Evolutionary conservation across 2,888 invertebrate genomes (phyloP).

Genomic region (Keiferia lycopersicella): DNA sequence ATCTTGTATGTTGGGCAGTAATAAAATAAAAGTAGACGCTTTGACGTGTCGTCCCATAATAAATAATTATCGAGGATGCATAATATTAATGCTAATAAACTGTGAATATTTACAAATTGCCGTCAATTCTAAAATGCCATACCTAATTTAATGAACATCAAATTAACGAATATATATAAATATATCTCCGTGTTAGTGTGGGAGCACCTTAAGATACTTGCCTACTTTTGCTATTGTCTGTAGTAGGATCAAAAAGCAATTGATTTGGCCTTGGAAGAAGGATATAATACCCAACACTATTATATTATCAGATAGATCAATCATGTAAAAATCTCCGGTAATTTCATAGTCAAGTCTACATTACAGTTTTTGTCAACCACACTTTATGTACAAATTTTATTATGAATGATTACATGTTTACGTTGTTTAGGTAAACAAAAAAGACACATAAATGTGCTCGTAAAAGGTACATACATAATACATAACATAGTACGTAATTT

Average conservation of each 20-base stretch:
- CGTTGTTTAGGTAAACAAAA: neutral
- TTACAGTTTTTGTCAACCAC: constrained; percentile 6
- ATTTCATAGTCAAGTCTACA: neutral
- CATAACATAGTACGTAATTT: no score
- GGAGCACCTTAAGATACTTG: neutral
- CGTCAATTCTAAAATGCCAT: no score
- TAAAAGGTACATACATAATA: no score
- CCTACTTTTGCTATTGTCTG: neutral
- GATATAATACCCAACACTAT: neutral
- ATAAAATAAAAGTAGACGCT: no score
- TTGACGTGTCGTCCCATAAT: neutral
- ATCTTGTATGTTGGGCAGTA: no score
- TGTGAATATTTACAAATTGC: no score
- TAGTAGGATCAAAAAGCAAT: neutral
- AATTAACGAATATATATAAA: no score
- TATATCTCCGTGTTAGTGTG: no score
- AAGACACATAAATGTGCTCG: neutral
- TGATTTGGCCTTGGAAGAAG: neutral
- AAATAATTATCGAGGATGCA: neutral
- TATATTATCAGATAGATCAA: no score
- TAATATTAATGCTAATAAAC: no score
- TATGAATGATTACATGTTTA: constrained; percentile 6
- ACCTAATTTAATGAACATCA: no score
- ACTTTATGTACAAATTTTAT: constrained; percentile 5
- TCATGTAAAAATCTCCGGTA: no score